Evolutionary conservation across 1,140 invertebrate species (phyloP).

Genomic region (Sitobion miscanthi): DNA sequence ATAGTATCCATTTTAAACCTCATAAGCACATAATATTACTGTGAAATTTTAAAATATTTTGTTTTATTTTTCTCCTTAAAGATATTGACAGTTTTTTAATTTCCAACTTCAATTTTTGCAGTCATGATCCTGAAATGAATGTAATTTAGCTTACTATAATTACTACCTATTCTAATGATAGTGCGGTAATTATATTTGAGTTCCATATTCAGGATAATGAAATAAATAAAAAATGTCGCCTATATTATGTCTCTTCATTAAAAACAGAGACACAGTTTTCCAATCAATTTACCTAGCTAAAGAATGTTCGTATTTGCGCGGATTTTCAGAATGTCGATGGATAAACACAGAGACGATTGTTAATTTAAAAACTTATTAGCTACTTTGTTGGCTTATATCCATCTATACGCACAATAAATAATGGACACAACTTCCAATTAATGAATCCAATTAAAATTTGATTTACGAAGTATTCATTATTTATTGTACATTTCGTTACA

Average conservation of each 20-base stretch:
- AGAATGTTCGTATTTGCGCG: neutral
- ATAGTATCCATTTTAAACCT: too few species aligned
- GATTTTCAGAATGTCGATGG: neutral
- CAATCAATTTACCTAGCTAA: neutral
- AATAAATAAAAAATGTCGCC: neutral
- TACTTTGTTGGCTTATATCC: slow-evolving; percentile 30
- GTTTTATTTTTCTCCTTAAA: too few species aligned
- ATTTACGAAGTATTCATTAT: neutral
- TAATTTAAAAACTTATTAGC: slow-evolving; percentile 32
- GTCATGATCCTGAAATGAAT: too few species aligned
- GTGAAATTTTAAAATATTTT: too few species aligned
- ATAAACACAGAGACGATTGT: neutral
- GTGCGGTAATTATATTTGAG: neutral
- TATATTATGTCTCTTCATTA: neutral
- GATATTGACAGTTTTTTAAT: too few species aligned
- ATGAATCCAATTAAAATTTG: slow-evolving; percentile 15
- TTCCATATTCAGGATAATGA: neutral
- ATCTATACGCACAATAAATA: neutral
- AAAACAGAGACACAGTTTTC: neutral
- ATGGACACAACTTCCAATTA: neutral
- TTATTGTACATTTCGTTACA: neutral
- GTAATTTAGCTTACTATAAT: too few species aligned
- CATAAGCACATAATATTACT: too few species aligned
- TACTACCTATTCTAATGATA: too few species aligned
- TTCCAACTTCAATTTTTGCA: too few species aligned